These are phyloP conservation scores for Perca fluviatilis DNA, from an alignment of 2,113 vertebrate genomes.

Conservation along the genomic window DNA sequence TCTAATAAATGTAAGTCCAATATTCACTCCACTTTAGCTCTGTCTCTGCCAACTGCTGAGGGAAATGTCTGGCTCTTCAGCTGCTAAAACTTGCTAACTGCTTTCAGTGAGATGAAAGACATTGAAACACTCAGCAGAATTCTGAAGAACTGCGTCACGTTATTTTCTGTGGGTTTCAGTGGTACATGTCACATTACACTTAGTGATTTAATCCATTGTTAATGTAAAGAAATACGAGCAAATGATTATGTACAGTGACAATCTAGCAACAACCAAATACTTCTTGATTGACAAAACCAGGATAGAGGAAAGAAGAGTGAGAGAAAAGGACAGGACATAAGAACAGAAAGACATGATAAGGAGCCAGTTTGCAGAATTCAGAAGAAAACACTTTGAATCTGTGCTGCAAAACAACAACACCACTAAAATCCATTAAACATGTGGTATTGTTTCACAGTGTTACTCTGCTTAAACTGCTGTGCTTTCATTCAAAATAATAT, in stretches of 20 bases:
- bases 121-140: neutral
- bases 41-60: neutral
- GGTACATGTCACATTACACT: no score
- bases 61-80: no score
- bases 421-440: slow-evolving; percentile 11
- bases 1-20: neutral
- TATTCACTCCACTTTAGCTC: neutral
- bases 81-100: neutral
- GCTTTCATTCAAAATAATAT: slow-evolving; percentile 26
- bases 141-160: neutral
- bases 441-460: slow-evolving; percentile 4
- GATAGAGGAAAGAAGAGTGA: no score
- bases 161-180: no score
- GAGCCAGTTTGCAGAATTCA: neutral
- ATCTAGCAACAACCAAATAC: neutral
- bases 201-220: no score
- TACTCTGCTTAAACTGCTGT: neutral
- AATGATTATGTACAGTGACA: neutral
- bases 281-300: neutral
- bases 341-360: neutral
- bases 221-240: no score
- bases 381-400: slow-evolving; percentile 12
- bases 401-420: slow-evolving; percentile 5
- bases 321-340: neutral
- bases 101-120: neutral